These are phyloP conservation scores for Phyllotreta cruciferae DNA, from an alignment of 2,888 invertebrate species.

Conservation along the genomic window DNA sequence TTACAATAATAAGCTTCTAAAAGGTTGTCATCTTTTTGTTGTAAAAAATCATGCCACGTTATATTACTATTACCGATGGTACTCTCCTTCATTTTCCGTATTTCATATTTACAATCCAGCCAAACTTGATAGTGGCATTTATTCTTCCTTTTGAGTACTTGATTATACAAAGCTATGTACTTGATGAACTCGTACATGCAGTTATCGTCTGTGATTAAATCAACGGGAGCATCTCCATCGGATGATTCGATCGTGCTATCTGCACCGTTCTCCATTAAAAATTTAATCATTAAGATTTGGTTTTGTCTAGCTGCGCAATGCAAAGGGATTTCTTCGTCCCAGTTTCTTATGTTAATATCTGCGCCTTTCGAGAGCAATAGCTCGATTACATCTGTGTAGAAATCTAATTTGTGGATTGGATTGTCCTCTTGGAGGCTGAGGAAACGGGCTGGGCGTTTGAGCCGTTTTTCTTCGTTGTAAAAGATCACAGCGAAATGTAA, in stretches of 20 bases:
- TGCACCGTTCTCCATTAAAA: conserved; percentile 10
- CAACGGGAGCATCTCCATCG: conserved; percentile 5
- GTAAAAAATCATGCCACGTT: conserved; percentile 1
- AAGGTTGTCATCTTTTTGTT: conserved; percentile 3
- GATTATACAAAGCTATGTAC: conserved; percentile 1
- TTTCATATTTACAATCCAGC: conserved; percentile 1
- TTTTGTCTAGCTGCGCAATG: conserved; percentile 11
- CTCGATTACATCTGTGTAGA: not conserved
- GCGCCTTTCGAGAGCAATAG: conserved; percentile 1
- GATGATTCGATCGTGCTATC: conserved; percentile 5
- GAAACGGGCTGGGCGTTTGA: too few species aligned
- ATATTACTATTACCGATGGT: conserved; percentile 6
- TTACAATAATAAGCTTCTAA: conserved; percentile 4
- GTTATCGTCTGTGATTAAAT: conserved; percentile 2
- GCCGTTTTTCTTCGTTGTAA: conserved; percentile 6
- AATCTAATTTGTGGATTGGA: not conserved
- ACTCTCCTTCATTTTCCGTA: not conserved
- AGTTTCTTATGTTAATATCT: conserved; percentile 7
- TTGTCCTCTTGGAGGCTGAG: too few species aligned
- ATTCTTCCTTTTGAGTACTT: not conserved
- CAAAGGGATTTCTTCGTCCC: conserved; percentile 12
- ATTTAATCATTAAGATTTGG: not conserved
- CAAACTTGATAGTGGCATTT: not conserved
- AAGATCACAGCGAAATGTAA: conserved; percentile 6
- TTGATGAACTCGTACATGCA: conserved; percentile 4